These are phyloP conservation scores for Erpetoichthys calabaricus DNA, from an alignment of 2,797 vertebrate species.

Conservation along the genomic window DNA sequence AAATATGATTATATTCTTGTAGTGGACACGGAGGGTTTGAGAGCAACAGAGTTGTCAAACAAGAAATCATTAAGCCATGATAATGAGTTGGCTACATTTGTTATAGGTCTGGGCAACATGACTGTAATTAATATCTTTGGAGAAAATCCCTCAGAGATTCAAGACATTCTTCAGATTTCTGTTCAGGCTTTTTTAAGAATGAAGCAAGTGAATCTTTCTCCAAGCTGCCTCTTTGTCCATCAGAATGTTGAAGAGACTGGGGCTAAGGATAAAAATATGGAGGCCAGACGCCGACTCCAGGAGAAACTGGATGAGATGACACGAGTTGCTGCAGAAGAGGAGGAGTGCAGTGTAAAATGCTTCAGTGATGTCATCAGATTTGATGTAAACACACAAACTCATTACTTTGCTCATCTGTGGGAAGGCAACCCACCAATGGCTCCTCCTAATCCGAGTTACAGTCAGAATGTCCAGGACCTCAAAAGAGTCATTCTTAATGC, in stretches of 20 bases:
- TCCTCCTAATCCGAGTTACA: slow-evolving; percentile 15
- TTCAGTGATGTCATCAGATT: slow-evolving; percentile 15
- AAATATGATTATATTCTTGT: slow-evolving; percentile 11
- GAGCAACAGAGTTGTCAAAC: slow-evolving; percentile 7
- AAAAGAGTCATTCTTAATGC: no score
- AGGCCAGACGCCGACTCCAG: slow-evolving; percentile 4
- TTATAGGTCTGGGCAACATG: slow-evolving; percentile 13
- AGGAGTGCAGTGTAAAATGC: slow-evolving; percentile 1
- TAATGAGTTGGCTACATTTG: slow-evolving; percentile 15
- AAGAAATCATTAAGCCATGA: slow-evolving; percentile 6
- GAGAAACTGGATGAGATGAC: slow-evolving; percentile 14
- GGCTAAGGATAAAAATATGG: slow-evolving; percentile 10
- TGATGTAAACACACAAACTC: slow-evolving; percentile 13
- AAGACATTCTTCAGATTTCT: slow-evolving; percentile 17
- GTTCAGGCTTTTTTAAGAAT: slow-evolving; percentile 16
- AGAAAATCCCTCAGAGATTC: slow-evolving; percentile 16
- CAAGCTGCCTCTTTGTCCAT: slow-evolving; percentile 42
- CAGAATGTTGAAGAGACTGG: slow-evolving; percentile 32
- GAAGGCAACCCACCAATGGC: slow-evolving; percentile 19
- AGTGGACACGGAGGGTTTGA: slow-evolving; percentile 15
- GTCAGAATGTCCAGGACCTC: slow-evolving; percentile 13
- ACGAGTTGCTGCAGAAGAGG: slow-evolving; percentile 7
- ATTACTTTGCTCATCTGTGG: slow-evolving; percentile 13
- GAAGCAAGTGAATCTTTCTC: slow-evolving; percentile 7
- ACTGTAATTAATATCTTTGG: slow-evolving; percentile 18